Evolutionary conservation across 2,797 vertebrate species (phyloP).

Genomic region (Pipistrellus pipistrellus): DNA sequence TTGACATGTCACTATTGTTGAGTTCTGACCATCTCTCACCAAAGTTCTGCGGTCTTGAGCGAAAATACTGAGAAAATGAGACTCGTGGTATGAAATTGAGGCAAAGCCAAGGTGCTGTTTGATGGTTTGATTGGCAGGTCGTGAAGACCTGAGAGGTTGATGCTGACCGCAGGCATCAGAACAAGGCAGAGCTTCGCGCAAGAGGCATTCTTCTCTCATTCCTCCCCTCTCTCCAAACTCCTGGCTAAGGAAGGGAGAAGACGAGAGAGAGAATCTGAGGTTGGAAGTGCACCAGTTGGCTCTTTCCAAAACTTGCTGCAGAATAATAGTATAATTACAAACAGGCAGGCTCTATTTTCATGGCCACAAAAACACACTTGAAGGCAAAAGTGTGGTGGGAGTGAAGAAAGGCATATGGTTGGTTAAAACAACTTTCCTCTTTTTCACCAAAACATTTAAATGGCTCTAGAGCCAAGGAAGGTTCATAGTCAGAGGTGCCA

Average conservation of each 20-base stretch:
- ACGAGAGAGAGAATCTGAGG: neutral
- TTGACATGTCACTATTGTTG: neutral
- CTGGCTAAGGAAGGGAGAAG: slow-evolving; percentile 13
- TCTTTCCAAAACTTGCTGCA: slow-evolving; percentile 65
- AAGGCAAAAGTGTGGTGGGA: slow-evolving; percentile 51
- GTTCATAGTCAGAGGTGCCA: slow-evolving; percentile 21
- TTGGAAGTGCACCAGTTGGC: slow-evolving; percentile 53
- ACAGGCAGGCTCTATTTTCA: slow-evolving; percentile 55
- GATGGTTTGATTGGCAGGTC: neutral
- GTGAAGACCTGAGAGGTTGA: neutral
- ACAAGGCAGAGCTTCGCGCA: neutral
- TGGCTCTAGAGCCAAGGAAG: slow-evolving; percentile 47
- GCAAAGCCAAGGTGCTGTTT: neutral
- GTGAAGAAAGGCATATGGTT: slow-evolving; percentile 50
- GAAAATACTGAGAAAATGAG: slow-evolving; percentile 23
- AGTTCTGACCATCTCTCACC: neutral
- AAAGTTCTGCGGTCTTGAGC: neutral
- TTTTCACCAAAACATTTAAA: slow-evolving; percentile 48
- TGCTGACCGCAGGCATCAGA: neutral
- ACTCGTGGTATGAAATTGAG: neutral
- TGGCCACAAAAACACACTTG: slow-evolving; percentile 56
- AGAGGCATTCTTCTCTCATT: neutral
- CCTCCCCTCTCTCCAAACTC: neutral
- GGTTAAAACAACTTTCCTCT: slow-evolving; percentile 53
- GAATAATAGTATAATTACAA: slow-evolving; percentile 69